Conservation (phyloP, 2,888 invertebrate species). For the Agriopis leucophaearia region DNA sequence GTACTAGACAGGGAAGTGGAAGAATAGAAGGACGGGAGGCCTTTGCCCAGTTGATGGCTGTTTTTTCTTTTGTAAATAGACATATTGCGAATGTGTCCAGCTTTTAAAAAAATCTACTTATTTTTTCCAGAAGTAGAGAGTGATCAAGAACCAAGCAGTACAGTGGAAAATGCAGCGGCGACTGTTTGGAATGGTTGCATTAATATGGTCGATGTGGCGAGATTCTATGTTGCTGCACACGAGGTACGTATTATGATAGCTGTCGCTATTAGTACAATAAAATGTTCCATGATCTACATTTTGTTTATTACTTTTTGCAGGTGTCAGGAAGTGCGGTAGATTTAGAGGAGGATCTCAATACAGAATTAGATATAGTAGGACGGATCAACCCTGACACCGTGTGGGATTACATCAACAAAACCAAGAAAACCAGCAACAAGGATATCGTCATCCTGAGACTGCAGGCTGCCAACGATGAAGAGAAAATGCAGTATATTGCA, state of each 20-base stretch:
- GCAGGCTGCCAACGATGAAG: conserved; percentile 93
- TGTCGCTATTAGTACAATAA: not conserved
- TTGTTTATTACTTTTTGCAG: conserved; percentile 53
- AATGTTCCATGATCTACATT: not conserved
- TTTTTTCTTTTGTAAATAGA: no score
- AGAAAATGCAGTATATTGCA: conserved; percentile 93
- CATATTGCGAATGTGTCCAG: no score
- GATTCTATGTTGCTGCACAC: conserved; percentile 93
- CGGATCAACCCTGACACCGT: conserved; percentile 96
- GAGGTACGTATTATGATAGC: conserved; percentile 81
- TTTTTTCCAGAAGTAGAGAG: conserved; percentile 84
- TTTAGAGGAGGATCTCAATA: conserved; percentile 90
- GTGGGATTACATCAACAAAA: conserved; percentile 97
- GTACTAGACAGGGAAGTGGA: no score
- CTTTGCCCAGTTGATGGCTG: no score
- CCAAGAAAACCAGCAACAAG: conserved; percentile 94
- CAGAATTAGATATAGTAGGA: conserved; percentile 95
- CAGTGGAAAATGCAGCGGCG: conserved; percentile 86
- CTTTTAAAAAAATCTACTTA: not conserved
- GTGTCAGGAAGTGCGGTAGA: conserved; percentile 88
- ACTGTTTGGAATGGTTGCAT: conserved; percentile 94
- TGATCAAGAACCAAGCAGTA: conserved; percentile 93
- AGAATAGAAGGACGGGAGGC: no score
- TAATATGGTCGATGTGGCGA: conserved; percentile 96
- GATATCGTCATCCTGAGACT: conserved; percentile 94